These are phyloP conservation scores for Karalla daura DNA, from an alignment of 2,797 vertebrate genomes.

Conservation along the genomic window DNA sequence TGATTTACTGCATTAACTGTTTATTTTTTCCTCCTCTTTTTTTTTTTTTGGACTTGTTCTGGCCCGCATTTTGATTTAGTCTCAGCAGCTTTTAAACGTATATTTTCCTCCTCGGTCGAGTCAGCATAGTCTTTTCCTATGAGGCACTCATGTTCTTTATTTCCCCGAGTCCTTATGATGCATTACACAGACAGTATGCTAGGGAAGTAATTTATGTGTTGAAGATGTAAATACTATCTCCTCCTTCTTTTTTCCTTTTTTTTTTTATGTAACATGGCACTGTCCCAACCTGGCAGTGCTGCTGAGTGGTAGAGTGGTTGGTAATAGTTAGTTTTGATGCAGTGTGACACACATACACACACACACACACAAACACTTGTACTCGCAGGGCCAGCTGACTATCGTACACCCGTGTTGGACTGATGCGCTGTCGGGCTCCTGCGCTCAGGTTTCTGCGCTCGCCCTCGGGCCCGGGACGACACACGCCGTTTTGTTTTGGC, in stretches of 20 bases:
- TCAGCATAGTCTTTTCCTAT: slow-evolving; percentile 57
- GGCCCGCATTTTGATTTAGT: slow-evolving; percentile 38
- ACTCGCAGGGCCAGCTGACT: slow-evolving; percentile 64
- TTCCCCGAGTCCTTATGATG: slow-evolving; percentile 64
- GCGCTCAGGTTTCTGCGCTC: slow-evolving; percentile 72
- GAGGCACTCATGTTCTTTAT: slow-evolving; percentile 53
- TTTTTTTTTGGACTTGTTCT: slow-evolving; percentile 23
- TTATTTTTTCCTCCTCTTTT: neutral
- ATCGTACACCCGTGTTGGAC: slow-evolving; percentile 56
- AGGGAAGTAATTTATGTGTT: slow-evolving; percentile 81
- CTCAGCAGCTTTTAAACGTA: slow-evolving; percentile 47
- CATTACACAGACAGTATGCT: slow-evolving; percentile 75
- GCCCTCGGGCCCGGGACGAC: slow-evolving; percentile 35
- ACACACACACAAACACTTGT: slow-evolving; percentile 32
- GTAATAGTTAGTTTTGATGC: slow-evolving; percentile 69
- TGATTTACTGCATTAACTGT: slow-evolving; percentile 64
- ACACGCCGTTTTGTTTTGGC: slow-evolving; percentile 7
- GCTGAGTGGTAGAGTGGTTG: slow-evolving; percentile 63
- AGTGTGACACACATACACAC: slow-evolving; percentile 57
- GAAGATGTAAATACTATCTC: slow-evolving; percentile 81
- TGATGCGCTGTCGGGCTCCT: slow-evolving; percentile 61
- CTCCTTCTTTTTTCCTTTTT: no score
- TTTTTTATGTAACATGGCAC: slow-evolving; percentile 61
- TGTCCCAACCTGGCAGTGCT: slow-evolving; percentile 61
- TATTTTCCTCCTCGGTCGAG: slow-evolving; percentile 34